These are phyloP conservation scores for Malurus alboscapulatus DNA, from an alignment of 2,113 vertebrate species.

Conservation along the genomic window DNA sequence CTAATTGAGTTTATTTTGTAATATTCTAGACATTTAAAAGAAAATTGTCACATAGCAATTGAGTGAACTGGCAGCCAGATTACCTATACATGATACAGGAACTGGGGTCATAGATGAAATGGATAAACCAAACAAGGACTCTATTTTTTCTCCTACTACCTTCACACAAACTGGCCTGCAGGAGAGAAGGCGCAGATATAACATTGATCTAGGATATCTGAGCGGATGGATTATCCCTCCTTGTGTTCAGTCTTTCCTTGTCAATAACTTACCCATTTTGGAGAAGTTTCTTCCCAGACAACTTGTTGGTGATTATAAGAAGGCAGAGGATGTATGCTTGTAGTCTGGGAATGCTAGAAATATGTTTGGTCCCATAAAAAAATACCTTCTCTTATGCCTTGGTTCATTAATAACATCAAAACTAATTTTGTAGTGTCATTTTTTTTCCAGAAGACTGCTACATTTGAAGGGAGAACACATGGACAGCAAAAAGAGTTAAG, in stretches of 20 bases:
- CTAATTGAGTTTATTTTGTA: slow-evolving; percentile 47
- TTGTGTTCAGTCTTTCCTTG: not conserved
- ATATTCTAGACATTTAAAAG: slow-evolving; percentile 32
- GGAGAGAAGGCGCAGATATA: not conserved
- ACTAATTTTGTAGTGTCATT: not conserved
- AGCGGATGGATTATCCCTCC: not conserved
- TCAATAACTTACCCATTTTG: not conserved
- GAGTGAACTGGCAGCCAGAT: not conserved
- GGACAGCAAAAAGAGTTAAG: not conserved
- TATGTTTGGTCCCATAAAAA: not conserved
- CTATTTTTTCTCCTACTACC: not conserved
- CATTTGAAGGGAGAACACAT: not conserved
- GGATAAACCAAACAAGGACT: not conserved
- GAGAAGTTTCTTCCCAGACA: not conserved
- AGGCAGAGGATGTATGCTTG: not conserved
- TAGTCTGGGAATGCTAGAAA: not conserved
- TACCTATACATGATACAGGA: not conserved
- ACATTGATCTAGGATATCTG: not conserved
- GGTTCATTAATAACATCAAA: not conserved
- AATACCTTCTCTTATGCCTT: not conserved
- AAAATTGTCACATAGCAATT: not conserved
- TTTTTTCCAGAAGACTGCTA: not conserved
- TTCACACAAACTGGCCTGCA: not conserved
- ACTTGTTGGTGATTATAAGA: not conserved
- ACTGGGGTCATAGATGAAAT: not conserved